phyloP scores from a whole-genome alignment of 2,888 invertebrate species.

The Colletes collaris region DNA sequence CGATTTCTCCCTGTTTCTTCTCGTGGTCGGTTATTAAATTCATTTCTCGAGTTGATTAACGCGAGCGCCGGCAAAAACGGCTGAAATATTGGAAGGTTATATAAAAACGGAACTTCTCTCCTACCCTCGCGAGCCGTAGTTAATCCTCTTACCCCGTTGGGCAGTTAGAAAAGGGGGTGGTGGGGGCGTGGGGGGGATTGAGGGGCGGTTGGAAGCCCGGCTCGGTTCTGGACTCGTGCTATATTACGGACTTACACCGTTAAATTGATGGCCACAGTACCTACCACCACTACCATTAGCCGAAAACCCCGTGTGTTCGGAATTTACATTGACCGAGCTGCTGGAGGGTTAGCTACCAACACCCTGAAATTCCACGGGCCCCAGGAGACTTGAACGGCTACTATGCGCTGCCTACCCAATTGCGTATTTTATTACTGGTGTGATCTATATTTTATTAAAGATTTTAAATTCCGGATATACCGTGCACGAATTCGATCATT shows the following conservation, averaged over 20 bases:
- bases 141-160: slow-evolving; percentile 75
- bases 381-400: slow-evolving; percentile 32
- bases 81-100: slow-evolving; percentile 71
- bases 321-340: slow-evolving; percentile 71
- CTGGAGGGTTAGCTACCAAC: slow-evolving; percentile 45
- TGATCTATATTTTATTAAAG: slow-evolving; percentile 55
- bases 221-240: slow-evolving; percentile 62
- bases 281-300: slow-evolving; percentile 55
- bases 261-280: slow-evolving; percentile 77
- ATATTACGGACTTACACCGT: slow-evolving; percentile 76
- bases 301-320: slow-evolving; percentile 68
- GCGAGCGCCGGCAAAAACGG: slow-evolving; percentile 63
- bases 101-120: slow-evolving; percentile 68
- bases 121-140: slow-evolving; percentile 62
- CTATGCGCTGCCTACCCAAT: slow-evolving; percentile 35
- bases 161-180: slow-evolving; percentile 49
- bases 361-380: slow-evolving; percentile 48
- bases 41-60: slow-evolving; percentile 75
- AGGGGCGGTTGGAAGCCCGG: slow-evolving; percentile 31
- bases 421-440: slow-evolving; percentile 46
- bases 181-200: slow-evolving; percentile 32
- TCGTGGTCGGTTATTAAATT: slow-evolving; percentile 73
- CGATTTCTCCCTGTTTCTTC: slow-evolving; percentile 33
- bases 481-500: background rate
- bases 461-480: slow-evolving; percentile 45